Base-by-base conservation (phyloP, 2,888 invertebrate species). In the Hetaerina titia region DNA sequence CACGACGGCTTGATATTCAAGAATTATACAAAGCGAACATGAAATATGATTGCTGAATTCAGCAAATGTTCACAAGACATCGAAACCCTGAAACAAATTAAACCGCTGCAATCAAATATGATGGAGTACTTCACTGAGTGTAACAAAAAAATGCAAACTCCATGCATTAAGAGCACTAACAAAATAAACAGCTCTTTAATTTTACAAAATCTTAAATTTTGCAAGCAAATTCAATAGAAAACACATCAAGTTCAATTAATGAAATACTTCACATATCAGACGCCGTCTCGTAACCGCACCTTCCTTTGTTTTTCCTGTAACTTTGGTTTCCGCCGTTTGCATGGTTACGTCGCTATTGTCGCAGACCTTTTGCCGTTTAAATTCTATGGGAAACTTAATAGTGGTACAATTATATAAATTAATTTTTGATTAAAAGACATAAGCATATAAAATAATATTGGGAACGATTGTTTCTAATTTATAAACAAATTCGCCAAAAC, bases 261-360 rank as follows among this genome's bases (percentile, higher is more conserved):
- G 31, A 45, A 31, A 74, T 92, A 92, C 92, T 74, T 90, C 69
- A 92, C 92, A 92, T 92, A 92, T 92, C 92, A 92, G 69, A 64
- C 45, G 56, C 64, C 69, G 69, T 56, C 92, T 92, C 22, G 81
- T 81, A 31, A 22, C 56, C 69, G 9, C 22, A 22, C 69, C 31
- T 69, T 92, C 56, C 45, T 92, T 92, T 92, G 92, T 92, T 92
- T 92, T 92, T 56, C 45, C 45, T 45, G 45, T 45, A 45, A 45
- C 45, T 45, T 45, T 45, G 2, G 45, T 45, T 45, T 45, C 2
- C 45, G 45, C 45, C 8, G 11, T 81, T 81, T 31, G 4, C 0
- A 31, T 25, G 11, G 5, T 31, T 81, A n/a, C 31, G 31, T 31
- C 81, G 31, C 81, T 31, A 81, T 31, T 13, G 69, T 69, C 69